A percentile compares a stretch with the other conserved stretches of the same genome.
Evolutionary conservation across 2,113 vertebrate species (phyloP).

Genomic region (Gallinago jamesoni): DNA sequence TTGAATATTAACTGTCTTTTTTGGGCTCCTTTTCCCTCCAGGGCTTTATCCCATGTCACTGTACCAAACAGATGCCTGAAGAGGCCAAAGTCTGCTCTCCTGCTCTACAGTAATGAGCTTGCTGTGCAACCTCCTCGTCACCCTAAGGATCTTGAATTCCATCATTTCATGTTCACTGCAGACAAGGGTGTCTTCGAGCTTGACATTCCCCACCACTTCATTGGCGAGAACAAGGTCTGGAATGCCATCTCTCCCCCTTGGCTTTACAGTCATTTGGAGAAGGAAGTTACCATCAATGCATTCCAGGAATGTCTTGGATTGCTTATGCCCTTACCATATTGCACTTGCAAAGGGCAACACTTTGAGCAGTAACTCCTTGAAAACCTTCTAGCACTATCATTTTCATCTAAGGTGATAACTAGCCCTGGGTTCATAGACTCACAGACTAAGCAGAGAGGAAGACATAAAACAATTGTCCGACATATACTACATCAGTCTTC

Average conservation of each 20-base stretch:
- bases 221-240: background rate
- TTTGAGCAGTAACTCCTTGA: background rate
- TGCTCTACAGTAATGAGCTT: background rate
- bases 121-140: background rate
- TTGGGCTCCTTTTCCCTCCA: background rate
- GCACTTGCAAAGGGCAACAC: background rate
- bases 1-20: background rate
- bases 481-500: background rate
- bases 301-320: background rate
- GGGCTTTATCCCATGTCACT: background rate
- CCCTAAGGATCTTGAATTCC: background rate
- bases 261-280: background rate
- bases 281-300: background rate
- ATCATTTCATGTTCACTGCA: background rate
- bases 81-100: background rate
- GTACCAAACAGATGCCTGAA: background rate
- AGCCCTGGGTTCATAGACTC: background rate
- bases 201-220: background rate
- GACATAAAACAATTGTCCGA: background rate
- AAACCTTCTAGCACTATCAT: background rate
- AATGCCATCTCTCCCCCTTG: background rate
- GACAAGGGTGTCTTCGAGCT: background rate
- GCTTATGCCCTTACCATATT: background rate
- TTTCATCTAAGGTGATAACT: background rate
- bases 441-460: background rate